These are phyloP conservation scores for Patella pellucida DNA, from an alignment of 2,888 invertebrate genomes.

Conservation along the genomic window DNA sequence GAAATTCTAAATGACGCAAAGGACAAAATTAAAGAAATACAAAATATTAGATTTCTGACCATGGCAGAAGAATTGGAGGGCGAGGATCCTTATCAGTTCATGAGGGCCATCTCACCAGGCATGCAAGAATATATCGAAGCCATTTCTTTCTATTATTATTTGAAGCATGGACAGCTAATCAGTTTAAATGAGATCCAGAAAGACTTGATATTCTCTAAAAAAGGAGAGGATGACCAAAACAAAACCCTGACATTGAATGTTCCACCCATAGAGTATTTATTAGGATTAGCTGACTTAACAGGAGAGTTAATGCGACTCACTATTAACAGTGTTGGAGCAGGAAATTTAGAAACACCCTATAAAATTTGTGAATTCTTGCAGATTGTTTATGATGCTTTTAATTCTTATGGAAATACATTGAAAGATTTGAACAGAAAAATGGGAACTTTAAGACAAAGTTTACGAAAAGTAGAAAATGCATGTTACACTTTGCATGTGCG, in stretches of 20 bases:
- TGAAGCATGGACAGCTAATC: slow-evolving; percentile 77
- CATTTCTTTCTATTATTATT: slow-evolving; percentile 81
- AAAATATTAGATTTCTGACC: slow-evolving; percentile 76
- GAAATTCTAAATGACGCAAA: slow-evolving; percentile 78
- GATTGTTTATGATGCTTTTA: slow-evolving; percentile 73
- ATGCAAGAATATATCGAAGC: slow-evolving; percentile 90
- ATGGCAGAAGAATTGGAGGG: slow-evolving; percentile 82
- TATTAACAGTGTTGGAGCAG: slow-evolving; percentile 82
- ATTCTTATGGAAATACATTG: slow-evolving; percentile 74
- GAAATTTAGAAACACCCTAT: slow-evolving; percentile 64
- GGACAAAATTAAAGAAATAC: slow-evolving; percentile 78
- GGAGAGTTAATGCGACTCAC: slow-evolving; percentile 93
- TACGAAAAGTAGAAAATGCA: slow-evolving; percentile 86
- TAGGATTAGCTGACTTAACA: slow-evolving; percentile 88
- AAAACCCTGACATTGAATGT: slow-evolving; percentile 48
- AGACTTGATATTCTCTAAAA: slow-evolving; percentile 45
- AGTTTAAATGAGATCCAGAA: slow-evolving; percentile 75
- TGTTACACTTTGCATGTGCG: slow-evolving; percentile 85
- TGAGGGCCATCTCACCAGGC: slow-evolving; percentile 78
- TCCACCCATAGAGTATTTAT: slow-evolving; percentile 75
- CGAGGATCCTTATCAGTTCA: slow-evolving; percentile 80
- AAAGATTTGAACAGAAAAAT: slow-evolving; percentile 82
- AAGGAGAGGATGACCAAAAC: neutral
- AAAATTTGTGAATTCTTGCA: slow-evolving; percentile 79
- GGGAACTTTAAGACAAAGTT: slow-evolving; percentile 80